Evolutionary conservation across 2,888 invertebrate species (phyloP), one percentile per base, ranked within the genome.

Genomic region (Torymus auratus): DNA sequence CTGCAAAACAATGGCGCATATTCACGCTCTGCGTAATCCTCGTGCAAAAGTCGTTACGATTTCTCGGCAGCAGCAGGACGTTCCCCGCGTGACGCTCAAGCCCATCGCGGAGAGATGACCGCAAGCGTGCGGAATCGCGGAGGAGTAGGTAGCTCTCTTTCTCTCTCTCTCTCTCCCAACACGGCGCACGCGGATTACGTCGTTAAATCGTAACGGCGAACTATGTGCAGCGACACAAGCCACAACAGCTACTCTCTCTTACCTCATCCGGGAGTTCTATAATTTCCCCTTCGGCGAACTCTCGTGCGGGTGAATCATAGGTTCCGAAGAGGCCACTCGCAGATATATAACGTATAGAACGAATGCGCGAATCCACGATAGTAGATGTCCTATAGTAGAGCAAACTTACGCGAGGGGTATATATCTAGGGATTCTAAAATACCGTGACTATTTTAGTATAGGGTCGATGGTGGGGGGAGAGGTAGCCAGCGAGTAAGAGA

Each of bases 391-490:
- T 67, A 50, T 52, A 53, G 13, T 52, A 3, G 14, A 58, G 15
- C 23, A 23, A 69, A 62, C 60, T 70, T 23, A 62, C 68, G 55
- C 14, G 60, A 41, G 7, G 7, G 41, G 41, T 41, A 41, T 41
- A 41, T 69, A 74, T 74, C 55, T 69, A 74, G 69, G 55, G 20
- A 74, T 64, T 69, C 69, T 56, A 74, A 74, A 79, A 79, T 79
- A 74, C 64, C 61, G 17, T 58, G 52, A 69, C 73, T 79, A 79
- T 74, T 74, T 69, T 64, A 68, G 73, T 62, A 0, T 41, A 20
- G 17, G 20, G 14, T 41, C 14, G 28, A 2, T 23, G 60, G 17
- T 52, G 50, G 61, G 17, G 52, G 50, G 61, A 41, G 58, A 13
- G 56, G 10, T n/a, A 56, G 7, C 20, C 1, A 12, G 14, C 13